phyloP scores from a whole-genome alignment of 2,113 vertebrate species.

The Thunnus maccoyii region DNA sequence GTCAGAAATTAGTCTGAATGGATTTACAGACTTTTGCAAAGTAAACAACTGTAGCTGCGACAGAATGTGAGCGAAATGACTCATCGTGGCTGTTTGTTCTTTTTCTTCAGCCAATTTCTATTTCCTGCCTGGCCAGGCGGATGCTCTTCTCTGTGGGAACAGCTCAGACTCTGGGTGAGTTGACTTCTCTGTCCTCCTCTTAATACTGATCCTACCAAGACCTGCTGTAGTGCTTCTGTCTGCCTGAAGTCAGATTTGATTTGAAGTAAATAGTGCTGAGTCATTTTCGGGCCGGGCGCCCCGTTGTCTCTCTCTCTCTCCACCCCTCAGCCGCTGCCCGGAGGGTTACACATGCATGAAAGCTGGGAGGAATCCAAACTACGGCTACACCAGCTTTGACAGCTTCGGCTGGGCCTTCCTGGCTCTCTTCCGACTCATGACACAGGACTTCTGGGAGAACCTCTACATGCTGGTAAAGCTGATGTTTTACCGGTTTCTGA shows the following conservation, averaged over 20 bases:
- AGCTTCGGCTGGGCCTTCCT: slow-evolving; percentile 99
- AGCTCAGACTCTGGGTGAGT: slow-evolving; percentile 98
- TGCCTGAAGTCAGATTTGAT: slow-evolving; percentile 43
- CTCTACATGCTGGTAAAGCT: slow-evolving; percentile 94
- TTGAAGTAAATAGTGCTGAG: slow-evolving; percentile 50
- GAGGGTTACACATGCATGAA: slow-evolving; percentile 98
- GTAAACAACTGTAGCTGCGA: slow-evolving; percentile 15
- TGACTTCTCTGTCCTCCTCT: slow-evolving; percentile 3
- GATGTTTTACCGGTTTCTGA: not conserved
- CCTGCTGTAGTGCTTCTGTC: slow-evolving; percentile 33
- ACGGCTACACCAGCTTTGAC: slow-evolving; percentile 98
- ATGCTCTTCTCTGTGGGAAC: slow-evolving; percentile 97
- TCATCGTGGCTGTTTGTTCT: slow-evolving; percentile 42
- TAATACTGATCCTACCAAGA: slow-evolving; percentile 27
- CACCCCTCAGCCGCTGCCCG: slow-evolving; percentile 90
- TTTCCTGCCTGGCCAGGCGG: slow-evolving; percentile 88
- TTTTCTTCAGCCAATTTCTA: slow-evolving; percentile 93
- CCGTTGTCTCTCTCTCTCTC: not conserved
- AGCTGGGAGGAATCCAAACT: slow-evolving; percentile 98
- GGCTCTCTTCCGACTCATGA: slow-evolving; percentile 99
- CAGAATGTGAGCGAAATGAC: slow-evolving; percentile 20
- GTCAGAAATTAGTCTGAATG: not conserved
- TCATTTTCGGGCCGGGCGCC: slow-evolving; percentile 46
- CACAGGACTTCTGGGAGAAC: slow-evolving; percentile 99
- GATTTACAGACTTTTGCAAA: slow-evolving; percentile 17